Evolutionary conservation across 2,888 invertebrate species (phyloP), one percentile per base, ranked within the genome.

Genomic region (Drosophila cracens): DNA sequence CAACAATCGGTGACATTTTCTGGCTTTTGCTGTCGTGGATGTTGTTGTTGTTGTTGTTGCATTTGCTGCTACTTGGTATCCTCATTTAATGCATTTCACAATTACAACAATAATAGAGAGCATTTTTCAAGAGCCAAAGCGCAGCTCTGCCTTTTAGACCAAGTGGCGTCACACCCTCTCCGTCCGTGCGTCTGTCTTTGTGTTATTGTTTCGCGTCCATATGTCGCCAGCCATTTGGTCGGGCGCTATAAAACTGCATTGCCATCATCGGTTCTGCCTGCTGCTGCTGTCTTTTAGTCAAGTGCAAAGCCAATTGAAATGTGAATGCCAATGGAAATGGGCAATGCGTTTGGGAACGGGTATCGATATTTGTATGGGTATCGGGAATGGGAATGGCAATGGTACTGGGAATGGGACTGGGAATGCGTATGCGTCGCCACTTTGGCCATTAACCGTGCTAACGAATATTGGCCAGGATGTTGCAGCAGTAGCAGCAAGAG

Each of bases 181-280:
- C 8, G 29, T 46, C 51, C 43, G 43, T 61, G 46, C 25, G 40
- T 10, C 5, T 25, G 40, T 21, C 7, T 21, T 25, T 7, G 31
- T 67, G 43, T 66, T 62, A 78, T 79, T 71, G 79, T 72, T 74
- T 60, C 70, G 71, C 87, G 75, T 86, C 89, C 84, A 88, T 88
- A 85, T 88, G 85, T 85, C 84, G 85, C 84, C 85, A 69, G 74
- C 71, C 82, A 81, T 81, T 86, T 67, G 70, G 61, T n/a, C 31
- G n/a, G 46, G 34, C 63, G 74, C 83, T 48, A 72, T 81, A 80
- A 81, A 81, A 80, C 27, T 80, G 81, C 67, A 81, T 76, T 65
- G 79, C 59, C 63, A 43, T 74, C 74, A 70, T 75, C 76, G 79
- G 59, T 76, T 78, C 56, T 61, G 59, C 63, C 21, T 64, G 40